These are phyloP conservation scores for Synanthedon formicaeformis DNA, from an alignment of 2,888 invertebrate genomes.

Conservation along the genomic window DNA sequence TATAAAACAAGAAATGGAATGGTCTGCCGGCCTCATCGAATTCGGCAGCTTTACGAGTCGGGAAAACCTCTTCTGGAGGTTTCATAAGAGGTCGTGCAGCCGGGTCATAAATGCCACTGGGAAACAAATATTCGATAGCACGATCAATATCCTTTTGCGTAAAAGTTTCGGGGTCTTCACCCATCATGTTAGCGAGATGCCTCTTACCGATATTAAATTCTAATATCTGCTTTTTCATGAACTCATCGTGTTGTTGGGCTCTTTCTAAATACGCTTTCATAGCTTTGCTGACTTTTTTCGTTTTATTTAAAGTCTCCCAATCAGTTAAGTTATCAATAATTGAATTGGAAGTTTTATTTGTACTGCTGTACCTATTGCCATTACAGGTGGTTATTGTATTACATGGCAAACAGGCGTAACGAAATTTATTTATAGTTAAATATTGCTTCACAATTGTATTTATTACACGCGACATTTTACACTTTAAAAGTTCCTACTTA, in stretches of 20 bases:
- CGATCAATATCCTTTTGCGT: conserved; percentile 88
- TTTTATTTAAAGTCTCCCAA: conserved; percentile 58
- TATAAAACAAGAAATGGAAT: conserved; percentile 92
- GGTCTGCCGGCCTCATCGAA: conserved; percentile 94
- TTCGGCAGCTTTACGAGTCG: conserved; percentile 85
- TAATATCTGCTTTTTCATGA: conserved; percentile 81
- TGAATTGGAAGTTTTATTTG: conserved; percentile 18
- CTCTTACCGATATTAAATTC: conserved; percentile 93
- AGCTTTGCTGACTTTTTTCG: conserved; percentile 82
- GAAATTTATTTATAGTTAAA: conserved; percentile 20
- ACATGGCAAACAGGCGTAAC: conserved; percentile 15
- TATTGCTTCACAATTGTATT: conserved; percentile 27
- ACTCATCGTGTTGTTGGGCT: conserved; percentile 83
- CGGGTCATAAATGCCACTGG: conserved; percentile 89
- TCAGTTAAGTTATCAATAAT: conserved; percentile 38
- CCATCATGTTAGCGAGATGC: conserved; percentile 99
- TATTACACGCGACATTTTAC: conserved; percentile 31
- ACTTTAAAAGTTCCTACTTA: too few species aligned
- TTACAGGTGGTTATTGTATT: conserved; percentile 17
- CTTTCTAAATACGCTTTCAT: conserved; percentile 91
- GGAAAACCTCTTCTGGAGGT: conserved; percentile 89
- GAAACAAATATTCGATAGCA: conserved; percentile 94
- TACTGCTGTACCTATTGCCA: conserved; percentile 26
- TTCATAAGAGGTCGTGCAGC: conserved; percentile 91
- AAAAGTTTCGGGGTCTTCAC: conserved; percentile 89